These are phyloP conservation scores for Zele albiditarsus DNA, from an alignment of 2,888 invertebrate genomes.

Conservation along the genomic window DNA sequence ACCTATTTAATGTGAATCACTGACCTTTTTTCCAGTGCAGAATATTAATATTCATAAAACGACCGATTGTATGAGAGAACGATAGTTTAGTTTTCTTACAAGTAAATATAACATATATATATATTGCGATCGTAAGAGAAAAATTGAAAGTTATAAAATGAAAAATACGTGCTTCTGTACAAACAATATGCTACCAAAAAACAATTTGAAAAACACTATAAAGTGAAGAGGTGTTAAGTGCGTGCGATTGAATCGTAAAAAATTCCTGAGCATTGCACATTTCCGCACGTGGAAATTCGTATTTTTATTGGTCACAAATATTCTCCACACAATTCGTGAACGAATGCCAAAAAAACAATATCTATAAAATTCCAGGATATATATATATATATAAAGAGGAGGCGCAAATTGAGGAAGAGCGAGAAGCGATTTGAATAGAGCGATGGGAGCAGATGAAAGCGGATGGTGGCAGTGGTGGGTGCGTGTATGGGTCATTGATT, in stretches of 20 bases:
- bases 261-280: neutral
- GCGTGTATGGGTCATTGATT: slow-evolving; percentile 52
- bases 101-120: no score
- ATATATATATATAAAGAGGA: slow-evolving; percentile 5
- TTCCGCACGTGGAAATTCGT: slow-evolving; percentile 40
- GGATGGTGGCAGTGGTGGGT: neutral
- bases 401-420: slow-evolving; percentile 11
- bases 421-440: neutral
- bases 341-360: slow-evolving; percentile 11
- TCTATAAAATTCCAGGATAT: neutral
- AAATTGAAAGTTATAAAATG: neutral
- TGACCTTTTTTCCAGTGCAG: no score
- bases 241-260: slow-evolving; percentile 38
- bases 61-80: no score
- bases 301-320: slow-evolving; percentile 42
- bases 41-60: no score
- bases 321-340: slow-evolving; percentile 25
- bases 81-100: no score
- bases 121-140: no score
- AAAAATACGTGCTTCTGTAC: neutral
- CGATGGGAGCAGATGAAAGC: neutral
- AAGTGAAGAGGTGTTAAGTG: neutral
- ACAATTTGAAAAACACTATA: neutral
- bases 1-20: no score
- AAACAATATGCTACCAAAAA: neutral